Base-by-base conservation (phyloP, 1,140 invertebrate species). In the Solenopsis fugax region DNA sequence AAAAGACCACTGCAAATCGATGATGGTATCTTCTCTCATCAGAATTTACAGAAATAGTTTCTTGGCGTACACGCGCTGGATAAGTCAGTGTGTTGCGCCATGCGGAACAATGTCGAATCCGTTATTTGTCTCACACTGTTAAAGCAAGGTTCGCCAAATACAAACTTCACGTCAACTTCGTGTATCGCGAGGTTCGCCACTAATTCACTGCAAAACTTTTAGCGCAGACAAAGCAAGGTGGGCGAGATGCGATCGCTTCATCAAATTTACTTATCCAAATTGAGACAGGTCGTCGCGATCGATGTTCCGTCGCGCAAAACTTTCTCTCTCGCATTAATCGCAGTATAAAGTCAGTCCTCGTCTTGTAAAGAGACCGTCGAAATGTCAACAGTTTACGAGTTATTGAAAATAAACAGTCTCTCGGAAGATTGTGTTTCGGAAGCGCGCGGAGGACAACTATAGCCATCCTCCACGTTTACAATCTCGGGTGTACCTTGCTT, bases 71-170 rank as follows among this genome's bases (percentile, higher is more conserved):
- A 37, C 48, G 16, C 6, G 41, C 16, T 5, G 24, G 48, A 41
- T 37, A 58, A 24, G 24, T 24, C 24, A 21, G 54, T 41, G 24
- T 75, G 56, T 16, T 60, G 34, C 52, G 52, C 13, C 34, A 67
- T 21, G 41, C 54, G 34, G 24, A 60, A 60, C 52, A 84, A 60
- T 37, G 45, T 52, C 21, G 13, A 21, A 34, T 37, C 69, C 80
- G 80, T 84, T 84, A 84, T 50, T 84, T 84, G 80, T 84, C 54
- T 84, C 24, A 50, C 80, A 16, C 37, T 34, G 45, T 84, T 73
- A 71, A 82, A 73, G 80, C 80, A 21, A 48, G 24, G 41, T 75
- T 73, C 9, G 41, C 45, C 24, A 9, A 2, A 24, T 18, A 18
- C 29, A 12, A 75, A 84, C 18, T 84, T 60, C 2, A 24, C 52